Evolutionary conservation across 2,888 invertebrate species (phyloP), one percentile per base, ranked within the genome.

Genomic region (Microchrysa polita): DNA sequence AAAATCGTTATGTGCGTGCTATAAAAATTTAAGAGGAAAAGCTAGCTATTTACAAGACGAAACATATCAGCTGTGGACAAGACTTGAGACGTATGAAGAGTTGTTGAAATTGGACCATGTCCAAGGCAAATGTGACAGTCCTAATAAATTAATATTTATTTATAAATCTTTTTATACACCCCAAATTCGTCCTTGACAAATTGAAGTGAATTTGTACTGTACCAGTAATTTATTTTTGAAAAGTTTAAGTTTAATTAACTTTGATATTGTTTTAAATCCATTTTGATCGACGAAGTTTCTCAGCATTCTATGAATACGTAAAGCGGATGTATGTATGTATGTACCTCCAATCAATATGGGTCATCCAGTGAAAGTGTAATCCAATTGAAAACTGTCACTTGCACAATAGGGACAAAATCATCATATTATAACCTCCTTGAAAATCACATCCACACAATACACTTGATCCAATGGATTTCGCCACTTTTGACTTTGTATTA

Each of bases 1-100:
- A 44, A 23, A 65, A 48, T 65, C 65, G 65, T 65, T 65, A 65
- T 44, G 48, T 65, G 65, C 65, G 18, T 44, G 44, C 42, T 44
- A 65, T 65, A 65, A 65, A 65, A n/a, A 48, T 2, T 61, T 4
- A 48, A 48, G 2, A 7, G 16, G 5, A 12, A 48, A 48, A 12
- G 48, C 4, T n/a, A 12, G 48, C 4, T n/a, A 48, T n/a, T 48
- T 42, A 42, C n/a, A n/a, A n/a, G n/a, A n/a, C 27, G 27, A 7
- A 34, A 34, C n/a, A 34, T 5, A 34, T 34, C 27, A 34, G 2
- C 27, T 34, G 48, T 10, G 48, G 16, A 48, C 16, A 48, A 12
- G 4, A 2, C 7, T 34, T 34, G 4, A 34, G 27, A n/a, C 27
- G 27, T 2, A 5, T 7, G 27, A 7, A 34, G 27, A 34, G 27